These are phyloP conservation scores for Asobara japonica DNA, from an alignment of 1,140 invertebrate species.

Conservation along the genomic window DNA sequence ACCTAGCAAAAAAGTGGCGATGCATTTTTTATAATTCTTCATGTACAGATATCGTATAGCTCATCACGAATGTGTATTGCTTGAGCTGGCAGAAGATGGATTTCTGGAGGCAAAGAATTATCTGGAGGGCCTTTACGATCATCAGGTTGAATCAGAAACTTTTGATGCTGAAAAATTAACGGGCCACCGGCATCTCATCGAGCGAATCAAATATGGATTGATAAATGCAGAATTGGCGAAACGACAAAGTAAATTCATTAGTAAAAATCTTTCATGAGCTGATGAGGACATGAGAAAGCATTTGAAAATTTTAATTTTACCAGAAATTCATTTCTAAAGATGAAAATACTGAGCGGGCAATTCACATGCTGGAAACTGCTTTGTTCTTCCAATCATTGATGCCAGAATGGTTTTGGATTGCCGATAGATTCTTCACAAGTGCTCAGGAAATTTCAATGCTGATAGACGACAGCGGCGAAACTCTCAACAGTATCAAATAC, in stretches of 20 bases:
- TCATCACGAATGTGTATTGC: constrained; percentile 64
- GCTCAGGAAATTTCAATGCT: constrained; percentile 59
- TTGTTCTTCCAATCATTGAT: constrained; percentile 63
- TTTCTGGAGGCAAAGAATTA: constrained; percentile 62
- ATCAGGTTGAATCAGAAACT: constrained; percentile 58
- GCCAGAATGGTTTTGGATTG: constrained; percentile 70
- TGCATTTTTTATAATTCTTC: background rate
- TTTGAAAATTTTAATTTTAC: background rate
- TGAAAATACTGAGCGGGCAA: constrained; percentile 57
- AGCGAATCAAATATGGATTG: constrained; percentile 60
- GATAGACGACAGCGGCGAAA: constrained; percentile 60
- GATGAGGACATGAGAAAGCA: no score
- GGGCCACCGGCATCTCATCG: constrained; percentile 59
- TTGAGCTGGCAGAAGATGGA: constrained; percentile 66
- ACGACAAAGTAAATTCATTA: constrained; percentile 14
- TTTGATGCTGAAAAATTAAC: constrained; percentile 50
- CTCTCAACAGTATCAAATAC: constrained; percentile 65
- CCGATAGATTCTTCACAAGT: constrained; percentile 67
- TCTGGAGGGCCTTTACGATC: constrained; percentile 65
- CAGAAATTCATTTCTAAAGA: constrained; percentile 46
- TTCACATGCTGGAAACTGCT: constrained; percentile 61
- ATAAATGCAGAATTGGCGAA: constrained; percentile 59
- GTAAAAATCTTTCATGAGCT: background rate
- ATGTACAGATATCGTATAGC: background rate
- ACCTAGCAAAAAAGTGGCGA: no score